Conservation (phyloP, 2,113 vertebrate species). For the Oxyruncus cristatus region DNA sequence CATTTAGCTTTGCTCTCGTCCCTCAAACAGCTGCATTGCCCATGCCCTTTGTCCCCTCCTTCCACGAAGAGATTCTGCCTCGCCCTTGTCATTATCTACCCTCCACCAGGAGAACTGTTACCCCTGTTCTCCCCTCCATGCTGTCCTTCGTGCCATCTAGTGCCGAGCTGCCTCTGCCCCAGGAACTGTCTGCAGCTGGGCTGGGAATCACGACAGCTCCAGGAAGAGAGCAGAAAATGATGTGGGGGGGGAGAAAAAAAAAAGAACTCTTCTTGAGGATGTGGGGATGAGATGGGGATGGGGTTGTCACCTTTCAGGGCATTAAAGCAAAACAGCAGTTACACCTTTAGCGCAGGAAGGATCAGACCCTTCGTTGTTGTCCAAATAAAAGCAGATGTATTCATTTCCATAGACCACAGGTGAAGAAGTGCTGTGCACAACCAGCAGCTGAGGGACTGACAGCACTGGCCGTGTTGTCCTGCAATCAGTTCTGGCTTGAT, state of each 20-base stretch:
- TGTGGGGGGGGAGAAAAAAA: neutral
- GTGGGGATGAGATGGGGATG: neutral
- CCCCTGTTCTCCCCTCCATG: neutral
- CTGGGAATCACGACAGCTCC: neutral
- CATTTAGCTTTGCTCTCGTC: neutral
- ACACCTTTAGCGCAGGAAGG: neutral
- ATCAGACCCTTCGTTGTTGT: neutral
- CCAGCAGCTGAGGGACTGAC: neutral
- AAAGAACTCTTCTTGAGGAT: neutral
- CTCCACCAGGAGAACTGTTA: neutral
- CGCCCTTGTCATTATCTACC: neutral
- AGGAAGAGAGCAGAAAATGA: neutral
- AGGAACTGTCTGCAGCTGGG: neutral
- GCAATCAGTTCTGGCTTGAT: neutral
- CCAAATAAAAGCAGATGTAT: neutral
- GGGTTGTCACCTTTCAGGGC: neutral
- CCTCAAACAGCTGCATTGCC: neutral
- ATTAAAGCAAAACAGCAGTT: neutral
- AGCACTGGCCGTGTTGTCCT: neutral
- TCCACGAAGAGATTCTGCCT: neutral
- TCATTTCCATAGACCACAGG: neutral
- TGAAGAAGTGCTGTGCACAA: neutral
- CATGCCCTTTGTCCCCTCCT: neutral
- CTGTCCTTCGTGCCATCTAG: neutral
- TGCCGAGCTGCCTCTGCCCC: neutral